Base-by-base conservation (phyloP, 2,888 invertebrate genomes). In the Orchesella flavescens region DNA sequence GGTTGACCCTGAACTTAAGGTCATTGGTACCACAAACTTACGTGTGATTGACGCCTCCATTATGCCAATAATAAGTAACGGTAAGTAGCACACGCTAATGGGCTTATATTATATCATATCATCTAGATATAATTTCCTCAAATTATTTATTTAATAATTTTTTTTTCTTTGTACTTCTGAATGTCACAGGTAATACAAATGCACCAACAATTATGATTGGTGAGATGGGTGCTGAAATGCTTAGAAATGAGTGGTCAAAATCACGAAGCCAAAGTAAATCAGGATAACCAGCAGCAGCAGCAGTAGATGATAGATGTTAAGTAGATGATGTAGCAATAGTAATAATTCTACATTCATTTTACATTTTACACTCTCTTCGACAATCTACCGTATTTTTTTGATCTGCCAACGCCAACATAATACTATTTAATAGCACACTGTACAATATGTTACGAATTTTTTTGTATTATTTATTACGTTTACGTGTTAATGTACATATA, bases 11-110 rank as follows among this genome's bases (percentile, higher is more conserved):
- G 85, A 88, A 24, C 83, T 88, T 13, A 80, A 80, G 66, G 84
- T 88, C 19, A 59, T 86, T 65, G 88, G 88, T 34, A 86, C 84
- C 4, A 85, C 73, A 17, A 84, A 85, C 19, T 74, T 88, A 1
- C 66, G 88, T 0, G 86, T 87, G 10, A 83, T 85, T 43, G 87
- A 87, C 44, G 72, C 85, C 3, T 72, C 75, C 23, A 61, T 88
- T n/a, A 87, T 87, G 87, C 87, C 87, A 23, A 76, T 74, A 13
- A 85, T 87, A n/a, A 71, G 82, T 65, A 79, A 75, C 12, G 80
- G 76, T 66, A 68, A 49, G 76, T 46, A 17, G 34, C 34, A 17
- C 34, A 34, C 34, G 34, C 7, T 34, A 34, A 34, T 34, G 34
- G 2, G 34, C 7, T 34, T 34, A 2, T 2, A 34, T 34, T 34